phyloP scores from a whole-genome alignment of 2,888 invertebrate species.

The Sicus ferrugineus region DNA sequence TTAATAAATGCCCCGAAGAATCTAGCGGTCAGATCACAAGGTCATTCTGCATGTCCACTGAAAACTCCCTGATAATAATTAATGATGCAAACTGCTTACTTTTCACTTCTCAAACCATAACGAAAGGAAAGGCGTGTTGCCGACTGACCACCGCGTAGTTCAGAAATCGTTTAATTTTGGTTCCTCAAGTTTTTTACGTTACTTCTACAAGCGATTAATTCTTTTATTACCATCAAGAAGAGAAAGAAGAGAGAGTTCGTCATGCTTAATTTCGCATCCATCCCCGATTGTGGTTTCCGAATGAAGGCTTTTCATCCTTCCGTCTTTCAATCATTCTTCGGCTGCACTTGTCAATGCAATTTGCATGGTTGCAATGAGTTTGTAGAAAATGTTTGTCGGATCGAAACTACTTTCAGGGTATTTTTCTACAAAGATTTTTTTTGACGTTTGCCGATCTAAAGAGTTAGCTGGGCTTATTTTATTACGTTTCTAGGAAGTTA shows the following conservation, averaged over 20 bases:
- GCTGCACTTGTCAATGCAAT: neutral
- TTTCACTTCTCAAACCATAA: neutral
- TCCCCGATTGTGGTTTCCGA: neutral
- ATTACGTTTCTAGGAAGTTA: neutral
- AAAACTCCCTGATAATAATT: slow-evolving; percentile 23
- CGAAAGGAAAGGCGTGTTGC: neutral
- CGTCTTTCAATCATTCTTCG: neutral
- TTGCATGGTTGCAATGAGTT: slow-evolving; percentile 21
- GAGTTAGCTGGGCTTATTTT: neutral
- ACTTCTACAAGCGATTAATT: neutral
- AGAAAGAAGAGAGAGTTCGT: slow-evolving; percentile 6
- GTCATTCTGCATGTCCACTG: neutral
- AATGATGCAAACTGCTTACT: slow-evolving; percentile 18
- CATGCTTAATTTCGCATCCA: slow-evolving; percentile 8
- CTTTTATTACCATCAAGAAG: slow-evolving; percentile 18
- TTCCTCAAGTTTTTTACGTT: neutral
- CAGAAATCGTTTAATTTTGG: neutral
- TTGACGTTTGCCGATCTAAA: neutral
- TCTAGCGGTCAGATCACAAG: neutral
- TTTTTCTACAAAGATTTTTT: neutral
- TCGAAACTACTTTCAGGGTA: neutral
- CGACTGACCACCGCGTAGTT: slow-evolving; percentile 10
- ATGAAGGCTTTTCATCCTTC: neutral
- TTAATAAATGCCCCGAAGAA: neutral
- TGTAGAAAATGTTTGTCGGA: slow-evolving; percentile 6